Conservation (phyloP, 2,888 invertebrate species). For the Melieria crassipennis region DNA sequence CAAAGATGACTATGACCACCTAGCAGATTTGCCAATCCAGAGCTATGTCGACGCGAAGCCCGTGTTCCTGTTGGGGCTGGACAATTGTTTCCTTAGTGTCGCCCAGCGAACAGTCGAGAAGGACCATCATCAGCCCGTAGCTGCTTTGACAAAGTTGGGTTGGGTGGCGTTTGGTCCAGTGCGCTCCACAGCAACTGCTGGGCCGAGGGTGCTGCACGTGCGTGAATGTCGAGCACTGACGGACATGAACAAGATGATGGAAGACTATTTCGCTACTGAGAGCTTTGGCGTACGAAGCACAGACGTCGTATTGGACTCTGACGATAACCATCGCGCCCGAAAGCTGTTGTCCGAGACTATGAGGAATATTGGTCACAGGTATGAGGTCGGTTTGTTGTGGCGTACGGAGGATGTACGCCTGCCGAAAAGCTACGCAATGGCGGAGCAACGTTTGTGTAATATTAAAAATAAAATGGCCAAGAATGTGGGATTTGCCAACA, state of each 20-base stretch:
- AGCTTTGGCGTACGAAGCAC: too few species aligned
- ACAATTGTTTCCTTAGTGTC: too few species aligned
- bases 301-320: conserved; percentile 13
- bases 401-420: conserved; percentile 8
- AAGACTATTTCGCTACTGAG: too few species aligned
- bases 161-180: too few species aligned
- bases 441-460: neutral
- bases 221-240: too few species aligned
- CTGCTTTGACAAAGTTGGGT: too few species aligned
- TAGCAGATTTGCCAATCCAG: conserved; percentile 1
- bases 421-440: conserved; percentile 10
- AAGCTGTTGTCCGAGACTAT: neutral
- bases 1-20: neutral
- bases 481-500: neutral
- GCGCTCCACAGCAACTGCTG: too few species aligned
- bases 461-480: conserved; percentile 3
- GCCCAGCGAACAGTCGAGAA: too few species aligned
- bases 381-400: conserved; percentile 12
- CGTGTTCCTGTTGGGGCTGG: too few species aligned
- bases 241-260: too few species aligned
- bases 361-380: neutral
- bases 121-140: too few species aligned
- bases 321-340: neutral
- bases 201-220: too few species aligned
- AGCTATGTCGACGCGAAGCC: neutral